Conservation (phyloP, 2,113 vertebrate species). For the Anseranas semipalmata region DNA sequence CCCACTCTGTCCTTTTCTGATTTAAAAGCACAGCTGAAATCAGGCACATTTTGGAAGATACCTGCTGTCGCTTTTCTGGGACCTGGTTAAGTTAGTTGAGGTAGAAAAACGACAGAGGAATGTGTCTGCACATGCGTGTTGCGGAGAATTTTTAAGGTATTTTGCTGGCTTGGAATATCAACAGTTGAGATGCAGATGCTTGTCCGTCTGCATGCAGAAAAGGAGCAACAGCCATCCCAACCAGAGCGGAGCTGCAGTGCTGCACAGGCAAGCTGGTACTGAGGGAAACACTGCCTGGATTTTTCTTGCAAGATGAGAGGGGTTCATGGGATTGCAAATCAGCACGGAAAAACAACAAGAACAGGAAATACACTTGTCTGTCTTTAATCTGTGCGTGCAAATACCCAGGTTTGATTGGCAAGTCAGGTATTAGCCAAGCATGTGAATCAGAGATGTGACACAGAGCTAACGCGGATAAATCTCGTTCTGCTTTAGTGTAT, state of each 20-base stretch:
- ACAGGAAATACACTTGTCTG: neutral
- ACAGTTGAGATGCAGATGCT: neutral
- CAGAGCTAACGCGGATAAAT: neutral
- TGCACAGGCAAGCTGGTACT: neutral
- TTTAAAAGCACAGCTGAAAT: neutral
- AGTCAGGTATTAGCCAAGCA: neutral
- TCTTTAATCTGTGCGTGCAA: neutral
- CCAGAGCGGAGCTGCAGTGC: neutral
- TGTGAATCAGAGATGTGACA: neutral
- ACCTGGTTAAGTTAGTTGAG: neutral
- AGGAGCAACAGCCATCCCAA: neutral
- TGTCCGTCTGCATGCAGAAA: neutral
- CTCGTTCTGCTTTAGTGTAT: neutral
- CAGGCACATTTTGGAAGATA: neutral
- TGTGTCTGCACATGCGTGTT: neutral
- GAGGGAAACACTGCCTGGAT: neutral
- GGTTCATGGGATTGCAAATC: neutral
- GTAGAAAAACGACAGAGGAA: neutral
- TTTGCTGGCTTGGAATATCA: neutral
- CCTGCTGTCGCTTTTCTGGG: neutral
- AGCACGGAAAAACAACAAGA: neutral
- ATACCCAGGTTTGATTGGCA: neutral
- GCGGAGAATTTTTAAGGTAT: neutral
- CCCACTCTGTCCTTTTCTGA: neutral
- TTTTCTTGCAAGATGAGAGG: neutral